Evolutionary conservation across 1,140 invertebrate genomes (phyloP).

Genomic region (Drosophila kanapiae): DNA sequence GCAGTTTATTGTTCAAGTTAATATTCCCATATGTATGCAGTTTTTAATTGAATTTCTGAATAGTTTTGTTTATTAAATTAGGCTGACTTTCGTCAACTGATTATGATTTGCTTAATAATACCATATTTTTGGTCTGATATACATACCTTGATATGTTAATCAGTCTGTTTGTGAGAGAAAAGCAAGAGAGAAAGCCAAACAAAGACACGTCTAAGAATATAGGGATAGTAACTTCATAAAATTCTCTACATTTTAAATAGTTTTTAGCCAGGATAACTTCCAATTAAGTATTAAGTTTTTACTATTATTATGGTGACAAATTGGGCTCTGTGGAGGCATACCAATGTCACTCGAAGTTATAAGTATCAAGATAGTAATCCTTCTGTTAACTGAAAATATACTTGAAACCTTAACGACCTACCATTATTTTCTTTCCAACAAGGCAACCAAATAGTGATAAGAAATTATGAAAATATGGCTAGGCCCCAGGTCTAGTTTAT

Average conservation of each 20-base stretch:
- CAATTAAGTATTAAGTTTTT: no score
- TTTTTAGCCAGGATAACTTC: no score
- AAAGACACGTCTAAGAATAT: no score
- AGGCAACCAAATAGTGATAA: constrained; percentile 14
- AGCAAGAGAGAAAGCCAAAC: not conserved
- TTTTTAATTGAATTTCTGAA: constrained; percentile 5
- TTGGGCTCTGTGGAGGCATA: no score
- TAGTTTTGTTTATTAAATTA: not conserved
- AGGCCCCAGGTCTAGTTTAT: constrained; percentile 1
- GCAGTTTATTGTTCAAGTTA: not conserved
- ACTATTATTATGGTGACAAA: no score
- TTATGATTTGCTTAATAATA: constrained; percentile 2
- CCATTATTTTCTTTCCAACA: not conserved
- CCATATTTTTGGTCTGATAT: not conserved
- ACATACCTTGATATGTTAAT: not conserved
- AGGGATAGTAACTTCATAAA: no score
- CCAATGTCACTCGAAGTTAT: no score
- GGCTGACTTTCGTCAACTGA: not conserved
- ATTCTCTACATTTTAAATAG: no score
- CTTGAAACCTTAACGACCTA: not conserved
- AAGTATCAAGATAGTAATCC: no score
- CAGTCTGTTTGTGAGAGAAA: not conserved
- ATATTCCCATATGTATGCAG: not conserved
- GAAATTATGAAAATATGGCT: constrained; percentile 21
- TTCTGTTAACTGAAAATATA: not conserved